Evolutionary conservation across 2,113 vertebrate genomes (phyloP).

Genomic region (Cynopterus brachyotis): DNA sequence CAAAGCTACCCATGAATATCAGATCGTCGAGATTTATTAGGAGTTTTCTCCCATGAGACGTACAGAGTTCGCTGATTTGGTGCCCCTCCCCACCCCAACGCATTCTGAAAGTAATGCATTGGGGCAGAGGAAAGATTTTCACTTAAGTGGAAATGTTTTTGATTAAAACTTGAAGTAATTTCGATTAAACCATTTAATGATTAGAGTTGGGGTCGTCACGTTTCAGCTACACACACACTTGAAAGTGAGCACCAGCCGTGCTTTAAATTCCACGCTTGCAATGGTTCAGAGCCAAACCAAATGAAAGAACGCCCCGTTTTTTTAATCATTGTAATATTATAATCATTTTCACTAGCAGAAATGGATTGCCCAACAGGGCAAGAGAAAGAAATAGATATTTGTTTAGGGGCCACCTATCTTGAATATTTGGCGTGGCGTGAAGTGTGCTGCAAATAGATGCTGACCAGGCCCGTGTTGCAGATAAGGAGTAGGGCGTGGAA

Average conservation of each 20-base stretch:
- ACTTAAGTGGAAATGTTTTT: background rate
- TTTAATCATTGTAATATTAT: background rate
- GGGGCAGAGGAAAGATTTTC: background rate
- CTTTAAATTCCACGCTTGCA: background rate
- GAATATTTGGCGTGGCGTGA: fast-evolving
- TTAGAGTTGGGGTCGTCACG: background rate
- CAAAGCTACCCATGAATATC: background rate
- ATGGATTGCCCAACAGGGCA: background rate
- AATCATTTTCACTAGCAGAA: background rate
- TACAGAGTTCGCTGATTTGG: background rate
- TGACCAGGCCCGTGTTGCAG: too few relatives aligned
- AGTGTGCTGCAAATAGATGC: background rate
- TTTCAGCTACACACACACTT: background rate
- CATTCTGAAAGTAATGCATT: background rate
- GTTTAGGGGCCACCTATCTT: fast-evolving
- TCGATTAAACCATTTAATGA: background rate
- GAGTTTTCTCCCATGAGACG: background rate
- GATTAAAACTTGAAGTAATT: background rate
- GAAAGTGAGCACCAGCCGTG: background rate
- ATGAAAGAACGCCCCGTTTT: background rate
- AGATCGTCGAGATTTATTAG: background rate
- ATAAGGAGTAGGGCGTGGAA: background rate
- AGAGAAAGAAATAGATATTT: background rate
- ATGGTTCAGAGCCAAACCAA: background rate
- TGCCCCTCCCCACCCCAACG: background rate